Percentiles rank a stretch among this genome's conserved stretches.
These are phyloP conservation scores for Cyrtodaria siliqua DNA, from an alignment of 2,888 invertebrate genomes.

Conservation along the genomic window DNA sequence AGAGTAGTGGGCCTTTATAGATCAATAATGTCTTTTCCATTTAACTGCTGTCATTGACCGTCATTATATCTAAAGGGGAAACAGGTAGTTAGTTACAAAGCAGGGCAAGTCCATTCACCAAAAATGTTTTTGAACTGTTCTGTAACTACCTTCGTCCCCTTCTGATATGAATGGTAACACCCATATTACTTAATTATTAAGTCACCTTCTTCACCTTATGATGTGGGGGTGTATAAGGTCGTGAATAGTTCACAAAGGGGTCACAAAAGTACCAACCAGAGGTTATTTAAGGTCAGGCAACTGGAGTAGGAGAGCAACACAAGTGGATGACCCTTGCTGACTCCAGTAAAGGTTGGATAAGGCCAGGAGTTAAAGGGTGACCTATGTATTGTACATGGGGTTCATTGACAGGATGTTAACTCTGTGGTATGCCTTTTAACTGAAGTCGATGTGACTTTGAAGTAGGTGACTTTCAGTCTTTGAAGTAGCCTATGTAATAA, in stretches of 20 bases:
- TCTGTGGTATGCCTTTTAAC: too few species aligned
- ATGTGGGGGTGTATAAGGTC: conserved; percentile 18
- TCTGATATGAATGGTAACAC: neutral
- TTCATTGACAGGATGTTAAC: too few species aligned
- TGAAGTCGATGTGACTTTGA: too few species aligned
- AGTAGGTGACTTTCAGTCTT: too few species aligned
- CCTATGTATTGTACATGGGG: neutral
- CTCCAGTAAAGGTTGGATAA: conserved; percentile 10
- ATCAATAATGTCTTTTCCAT: too few species aligned
- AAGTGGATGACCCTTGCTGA: conserved; percentile 2
- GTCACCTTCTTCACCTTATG: conserved; percentile 22
- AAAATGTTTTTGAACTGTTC: too few species aligned
- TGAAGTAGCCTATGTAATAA: too few species aligned
- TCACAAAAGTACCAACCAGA: conserved; percentile 1
- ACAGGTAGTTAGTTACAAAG: too few species aligned
- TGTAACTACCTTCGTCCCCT: too few species aligned
- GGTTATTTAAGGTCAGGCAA: conserved; percentile 23
- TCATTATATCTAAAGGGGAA: too few species aligned
- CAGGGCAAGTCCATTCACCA: too few species aligned
- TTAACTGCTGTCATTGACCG: too few species aligned
- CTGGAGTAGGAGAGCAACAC: conserved; percentile 7
- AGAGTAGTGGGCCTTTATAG: conserved; percentile 10
- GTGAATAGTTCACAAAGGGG: conserved; percentile 21
- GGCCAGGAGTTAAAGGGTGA: neutral
- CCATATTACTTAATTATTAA: conserved; percentile 14